phyloP scores from a whole-genome alignment of 2,888 invertebrate species.

The Prostheceraeus crozeri region DNA sequence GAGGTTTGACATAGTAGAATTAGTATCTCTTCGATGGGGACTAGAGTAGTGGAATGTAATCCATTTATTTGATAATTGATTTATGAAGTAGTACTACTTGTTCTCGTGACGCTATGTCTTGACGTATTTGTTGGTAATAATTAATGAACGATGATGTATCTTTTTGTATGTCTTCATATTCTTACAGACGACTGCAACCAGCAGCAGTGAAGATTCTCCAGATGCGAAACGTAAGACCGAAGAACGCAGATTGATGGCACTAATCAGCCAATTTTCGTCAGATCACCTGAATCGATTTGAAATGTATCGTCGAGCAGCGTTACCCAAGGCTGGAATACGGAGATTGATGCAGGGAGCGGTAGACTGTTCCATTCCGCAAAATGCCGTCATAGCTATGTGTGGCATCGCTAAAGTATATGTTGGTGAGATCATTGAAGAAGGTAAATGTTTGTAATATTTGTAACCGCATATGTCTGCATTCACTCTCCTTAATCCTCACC shows the following conservation, averaged over 20 bases:
- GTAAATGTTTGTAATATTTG: constrained; percentile 61
- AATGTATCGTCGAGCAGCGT: constrained; percentile 91
- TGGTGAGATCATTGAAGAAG: constrained; percentile 97
- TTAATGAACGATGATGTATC: too few relatives aligned
- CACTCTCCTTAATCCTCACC: constrained; percentile 40
- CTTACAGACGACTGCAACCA: too few relatives aligned
- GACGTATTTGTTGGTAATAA: too few relatives aligned
- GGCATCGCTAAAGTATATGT: constrained; percentile 98
- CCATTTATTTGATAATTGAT: too few relatives aligned
- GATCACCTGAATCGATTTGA: constrained; percentile 96
- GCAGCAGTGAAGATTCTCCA: too few relatives aligned
- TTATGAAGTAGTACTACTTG: too few relatives aligned
- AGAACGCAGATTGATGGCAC: constrained; percentile 27
- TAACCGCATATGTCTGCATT: neutral
- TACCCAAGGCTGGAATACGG: constrained; percentile 94
- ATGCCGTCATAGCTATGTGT: constrained; percentile 98
- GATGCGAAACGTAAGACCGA: constrained; percentile 27
- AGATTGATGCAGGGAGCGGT: constrained; percentile 92
- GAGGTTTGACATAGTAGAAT: too few relatives aligned
- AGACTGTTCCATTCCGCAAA: constrained; percentile 89
- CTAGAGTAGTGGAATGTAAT: too few relatives aligned
- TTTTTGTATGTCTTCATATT: too few relatives aligned
- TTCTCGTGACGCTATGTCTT: too few relatives aligned
- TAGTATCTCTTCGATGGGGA: too few relatives aligned
- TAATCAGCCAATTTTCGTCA: constrained; percentile 71